Evolutionary conservation across 2,113 vertebrate genomes (phyloP), one percentile per base, ranked within the genome.

Genomic region (Onychorhynchus coronatus): DNA sequence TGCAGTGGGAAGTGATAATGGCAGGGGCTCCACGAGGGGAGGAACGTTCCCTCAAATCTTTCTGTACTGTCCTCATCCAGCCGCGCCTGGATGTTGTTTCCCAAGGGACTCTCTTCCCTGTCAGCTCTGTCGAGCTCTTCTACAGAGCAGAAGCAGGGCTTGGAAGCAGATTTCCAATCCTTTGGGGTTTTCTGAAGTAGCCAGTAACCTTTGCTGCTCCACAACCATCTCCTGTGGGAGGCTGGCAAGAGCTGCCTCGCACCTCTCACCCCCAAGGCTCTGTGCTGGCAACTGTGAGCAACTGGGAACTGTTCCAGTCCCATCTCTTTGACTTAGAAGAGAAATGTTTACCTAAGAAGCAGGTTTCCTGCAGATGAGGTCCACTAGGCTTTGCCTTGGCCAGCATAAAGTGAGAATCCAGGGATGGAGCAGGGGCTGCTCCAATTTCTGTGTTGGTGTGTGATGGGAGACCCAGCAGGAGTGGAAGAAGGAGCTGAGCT

Each of bases 381-480:
- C 47, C 23, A 11, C 0, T 3, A 17, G 20, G 55, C 46, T 59
- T 47, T 61, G 23, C 19, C 53, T 39, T 4, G 33, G 30, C 9
- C 25, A 39, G 53, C 28, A 37, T 20, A 8, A 10, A n/a, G 33
- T 0, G 0, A 79, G 66, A 76, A 62, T 28, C 18, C 47, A 22
- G 53, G 39, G 66, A 8, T 30, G 61, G 75, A 56, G 56, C 47
- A 23, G 1, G 6, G 17, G 15, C 76, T 53, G 72, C 56, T 67
- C 42, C 0, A 0, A 1, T 53, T 74, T 30, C 77, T 46, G 62
- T 52, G 4, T 20, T 3, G 22, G 5, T 9, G 15, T 39, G 12
- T 9, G 2, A 30, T 55, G 41, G 63, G 24, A 83, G 11, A 44
- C 5, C 11, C 1, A 0, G 20, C 0, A 3, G 58, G n/a, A 72